Evolutionary conservation across 2,888 invertebrate species (phyloP).

Genomic region (Augochlorella aurata): DNA sequence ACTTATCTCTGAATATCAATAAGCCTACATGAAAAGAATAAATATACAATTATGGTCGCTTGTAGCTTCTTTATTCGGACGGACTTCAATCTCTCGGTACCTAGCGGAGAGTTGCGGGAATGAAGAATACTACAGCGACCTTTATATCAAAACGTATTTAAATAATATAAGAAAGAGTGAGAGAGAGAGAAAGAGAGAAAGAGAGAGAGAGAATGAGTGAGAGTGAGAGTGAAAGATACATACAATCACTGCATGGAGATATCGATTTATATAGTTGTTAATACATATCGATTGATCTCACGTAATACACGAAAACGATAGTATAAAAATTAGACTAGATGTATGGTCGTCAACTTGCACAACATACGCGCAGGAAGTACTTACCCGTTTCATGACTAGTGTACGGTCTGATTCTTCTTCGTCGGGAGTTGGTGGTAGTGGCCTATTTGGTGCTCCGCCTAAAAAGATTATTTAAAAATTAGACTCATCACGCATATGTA

Average conservation of each 20-base stretch:
- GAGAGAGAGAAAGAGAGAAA: neutral
- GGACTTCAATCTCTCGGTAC: neutral
- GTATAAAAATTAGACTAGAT: constrained; percentile 54
- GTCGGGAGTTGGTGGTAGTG: constrained; percentile 96
- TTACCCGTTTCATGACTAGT: constrained; percentile 95
- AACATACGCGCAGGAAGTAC: constrained; percentile 79
- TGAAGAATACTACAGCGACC: constrained; percentile 48
- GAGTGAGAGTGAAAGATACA: constrained; percentile 34
- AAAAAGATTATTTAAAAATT: constrained; percentile 8
- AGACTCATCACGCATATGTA: constrained; percentile 17
- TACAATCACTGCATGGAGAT: constrained; percentile 54
- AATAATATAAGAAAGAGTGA: constrained; percentile 30
- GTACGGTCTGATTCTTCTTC: constrained; percentile 95
- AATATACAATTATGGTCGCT: constrained; percentile 52
- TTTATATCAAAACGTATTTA: constrained; percentile 65
- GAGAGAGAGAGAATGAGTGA: neutral
- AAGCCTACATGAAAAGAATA: constrained; percentile 51
- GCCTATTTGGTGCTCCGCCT: constrained; percentile 93
- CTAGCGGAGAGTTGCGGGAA: constrained; percentile 10
- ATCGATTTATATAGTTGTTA: constrained; percentile 56
- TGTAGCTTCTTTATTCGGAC: constrained; percentile 36
- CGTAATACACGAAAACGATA: constrained; percentile 49
- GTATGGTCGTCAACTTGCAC: constrained; percentile 69
- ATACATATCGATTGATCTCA: constrained; percentile 52
- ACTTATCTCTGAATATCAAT: constrained; percentile 58